A percentile compares a stretch with the other conserved stretches of the same genome.
These are phyloP conservation scores for Drosophila glabriapex DNA, from an alignment of 2,888 invertebrate genomes.

Conservation along the genomic window DNA sequence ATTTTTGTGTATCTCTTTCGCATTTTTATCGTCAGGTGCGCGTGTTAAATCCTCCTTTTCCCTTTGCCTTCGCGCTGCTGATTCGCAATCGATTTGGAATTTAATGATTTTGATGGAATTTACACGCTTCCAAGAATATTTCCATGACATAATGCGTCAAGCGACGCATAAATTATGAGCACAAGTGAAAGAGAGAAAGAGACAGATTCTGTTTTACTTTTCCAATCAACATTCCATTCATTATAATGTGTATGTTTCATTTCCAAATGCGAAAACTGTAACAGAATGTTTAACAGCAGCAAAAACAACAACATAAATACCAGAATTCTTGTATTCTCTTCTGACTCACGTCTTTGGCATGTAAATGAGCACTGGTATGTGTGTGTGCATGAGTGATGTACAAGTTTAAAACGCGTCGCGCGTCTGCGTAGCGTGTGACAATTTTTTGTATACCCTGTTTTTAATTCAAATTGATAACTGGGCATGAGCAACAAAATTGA, in stretches of 20 bases:
- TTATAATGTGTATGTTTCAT: constrained; percentile 24
- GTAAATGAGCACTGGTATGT: constrained; percentile 64
- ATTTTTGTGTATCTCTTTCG: constrained; percentile 24
- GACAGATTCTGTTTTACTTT: constrained; percentile 6
- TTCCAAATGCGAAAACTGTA: constrained; percentile 40
- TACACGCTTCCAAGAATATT: constrained; percentile 61
- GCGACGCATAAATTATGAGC: constrained; percentile 64
- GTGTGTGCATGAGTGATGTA: constrained; percentile 49
- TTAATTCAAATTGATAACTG: neutral
- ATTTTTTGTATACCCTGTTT: constrained; percentile 55
- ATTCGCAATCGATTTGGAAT: constrained; percentile 42
- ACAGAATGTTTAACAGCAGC: constrained; percentile 41
- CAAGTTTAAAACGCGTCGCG: constrained; percentile 59
- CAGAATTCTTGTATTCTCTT: constrained; percentile 44
- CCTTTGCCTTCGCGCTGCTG: constrained; percentile 1
- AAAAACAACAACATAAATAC: neutral
- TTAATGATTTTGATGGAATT: constrained; percentile 57
- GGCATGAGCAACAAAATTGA: neutral
- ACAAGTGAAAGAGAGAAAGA: constrained; percentile 7
- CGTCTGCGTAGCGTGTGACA: constrained; percentile 72
- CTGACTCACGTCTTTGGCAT: constrained; percentile 75
- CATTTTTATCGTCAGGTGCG: constrained; percentile 74
- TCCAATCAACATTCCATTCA: constrained; percentile 28
- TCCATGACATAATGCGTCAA: constrained; percentile 66
- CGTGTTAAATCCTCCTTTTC: constrained; percentile 36